Conservation (phyloP, 2,888 invertebrate genomes). For the Brachylomia viminalis region DNA sequence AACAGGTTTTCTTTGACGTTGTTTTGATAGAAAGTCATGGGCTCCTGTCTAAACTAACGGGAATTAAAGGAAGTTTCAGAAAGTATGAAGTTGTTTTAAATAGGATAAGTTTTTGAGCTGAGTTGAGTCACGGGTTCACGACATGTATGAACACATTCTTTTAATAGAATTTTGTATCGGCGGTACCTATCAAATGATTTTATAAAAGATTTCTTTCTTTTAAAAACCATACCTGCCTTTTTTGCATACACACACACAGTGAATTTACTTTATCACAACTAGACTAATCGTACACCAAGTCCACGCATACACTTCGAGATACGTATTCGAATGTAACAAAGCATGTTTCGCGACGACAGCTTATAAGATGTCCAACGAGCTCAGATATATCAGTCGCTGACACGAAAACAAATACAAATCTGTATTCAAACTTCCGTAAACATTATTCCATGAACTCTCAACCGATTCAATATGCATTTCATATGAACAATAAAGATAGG, state of each 20-base stretch:
- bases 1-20: slow-evolving; percentile 41
- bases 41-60: slow-evolving; percentile 25
- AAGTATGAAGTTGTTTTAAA: slow-evolving; percentile 4
- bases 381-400: slow-evolving; percentile 48
- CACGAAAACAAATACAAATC: slow-evolving; percentile 55
- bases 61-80: slow-evolving; percentile 7
- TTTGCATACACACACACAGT: neutral
- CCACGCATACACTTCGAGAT: neutral
- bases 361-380: slow-evolving; percentile 28
- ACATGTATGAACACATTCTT: neutral
- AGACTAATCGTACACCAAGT: slow-evolving; percentile 4
- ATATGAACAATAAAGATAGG: slow-evolving; percentile 58
- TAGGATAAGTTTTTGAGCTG: neutral
- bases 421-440: slow-evolving; percentile 60
- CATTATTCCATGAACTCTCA: slow-evolving; percentile 50
- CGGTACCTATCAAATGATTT: neutral
- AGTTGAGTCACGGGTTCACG: neutral
- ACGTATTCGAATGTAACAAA: slow-evolving; percentile 15
- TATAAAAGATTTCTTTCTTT: slow-evolving; percentile 1
- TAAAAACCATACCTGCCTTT: neutral
- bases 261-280: slow-evolving; percentile 2
- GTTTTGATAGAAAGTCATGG: slow-evolving; percentile 32
- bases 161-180: neutral
- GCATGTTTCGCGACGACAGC: slow-evolving; percentile 31
- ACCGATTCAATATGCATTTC: slow-evolving; percentile 60